Evolutionary conservation across 2,797 vertebrate genomes (phyloP).

Genomic region (Betta splendens): DNA sequence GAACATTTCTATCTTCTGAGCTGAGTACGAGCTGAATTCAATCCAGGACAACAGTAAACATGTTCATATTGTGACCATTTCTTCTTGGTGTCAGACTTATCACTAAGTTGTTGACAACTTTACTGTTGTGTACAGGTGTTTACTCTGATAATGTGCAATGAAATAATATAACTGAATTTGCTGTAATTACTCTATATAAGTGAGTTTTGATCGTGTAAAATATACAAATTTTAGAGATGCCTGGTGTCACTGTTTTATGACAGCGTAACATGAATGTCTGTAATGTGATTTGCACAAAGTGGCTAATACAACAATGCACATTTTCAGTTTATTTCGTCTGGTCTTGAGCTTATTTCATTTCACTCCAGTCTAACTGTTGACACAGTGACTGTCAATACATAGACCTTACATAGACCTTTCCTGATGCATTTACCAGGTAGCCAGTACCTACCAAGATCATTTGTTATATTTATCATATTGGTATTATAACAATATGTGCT

Average conservation of each 20-base stretch:
- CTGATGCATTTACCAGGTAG: too few relatives aligned
- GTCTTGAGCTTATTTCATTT: constrained; percentile 27
- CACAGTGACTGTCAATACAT: too few relatives aligned
- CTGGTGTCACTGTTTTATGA: constrained; percentile 60
- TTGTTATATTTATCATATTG: too few relatives aligned
- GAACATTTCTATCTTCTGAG: background rate
- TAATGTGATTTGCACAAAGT: constrained; percentile 72
- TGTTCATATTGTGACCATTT: constrained; percentile 26
- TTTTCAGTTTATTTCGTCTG: constrained; percentile 43
- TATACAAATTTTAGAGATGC: constrained; percentile 38
- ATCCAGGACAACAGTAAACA: background rate
- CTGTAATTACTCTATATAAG: constrained; percentile 44
- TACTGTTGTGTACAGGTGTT: constrained; percentile 48
- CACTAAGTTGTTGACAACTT: constrained; percentile 23
- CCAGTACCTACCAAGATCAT: too few relatives aligned
- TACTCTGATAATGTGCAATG: constrained; percentile 54
- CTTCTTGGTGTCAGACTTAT: constrained; percentile 20
- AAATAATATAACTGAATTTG: constrained; percentile 30
- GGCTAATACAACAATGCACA: constrained; percentile 61
- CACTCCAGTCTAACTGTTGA: too few relatives aligned
- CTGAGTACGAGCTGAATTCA: constrained; percentile 6
- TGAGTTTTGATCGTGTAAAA: constrained; percentile 51
- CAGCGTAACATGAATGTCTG: constrained; percentile 71
- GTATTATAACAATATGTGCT: too few relatives aligned
- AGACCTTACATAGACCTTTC: too few relatives aligned